Base-by-base conservation (phyloP, 2,888 invertebrate genomes). In the Cremastinae sp. region DNA sequence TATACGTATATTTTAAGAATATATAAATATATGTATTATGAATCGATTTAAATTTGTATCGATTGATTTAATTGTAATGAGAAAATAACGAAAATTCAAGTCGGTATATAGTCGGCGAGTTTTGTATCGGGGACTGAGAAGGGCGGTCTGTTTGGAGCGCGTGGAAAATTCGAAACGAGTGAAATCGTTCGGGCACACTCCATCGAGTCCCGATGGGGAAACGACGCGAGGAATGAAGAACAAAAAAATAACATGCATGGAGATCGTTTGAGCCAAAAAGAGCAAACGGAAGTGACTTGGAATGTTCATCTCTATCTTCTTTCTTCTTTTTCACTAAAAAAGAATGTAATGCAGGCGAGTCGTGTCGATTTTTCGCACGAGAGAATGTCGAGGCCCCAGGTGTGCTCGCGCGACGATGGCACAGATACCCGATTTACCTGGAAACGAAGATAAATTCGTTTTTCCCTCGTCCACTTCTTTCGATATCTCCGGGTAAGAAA, bases 401-500 rank as follows among this genome's bases (percentile, higher is more conserved):
- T 84, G 83, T 80, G 47, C 79, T 68, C 66, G 12, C 59, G 59
- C 41, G 70, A 59, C 59, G 59, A 66, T 43, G 36, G 79, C 80
- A 81, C 82, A 81, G 80, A 81, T 80, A 84, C 81, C 78, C 80
- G 83, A 84, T 84, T 83, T 83, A 83, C 80, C 80, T 79, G 75
- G 71, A 83, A 70, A 84, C 84, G 82, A 84, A 84, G 84, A 84
- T 84, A 81, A 82, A 84, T 84, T 81, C 75, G 74, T 81, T 81
- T 80, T 80, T 68, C 75, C 73, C 76, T 76, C 70, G 34, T 43
- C 65, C 36, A 45, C 49, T 58, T 51, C 51, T 61, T 20, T 43
- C 62, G 28, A 22, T 45, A 43, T 47, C 61, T 16, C 18, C 54
- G 54, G 61, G 45, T 54, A 9, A 38, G 51, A 12, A 45, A 38